Conservation (phyloP, 2,113 vertebrate species). For the Hipposideros armiger region DNA sequence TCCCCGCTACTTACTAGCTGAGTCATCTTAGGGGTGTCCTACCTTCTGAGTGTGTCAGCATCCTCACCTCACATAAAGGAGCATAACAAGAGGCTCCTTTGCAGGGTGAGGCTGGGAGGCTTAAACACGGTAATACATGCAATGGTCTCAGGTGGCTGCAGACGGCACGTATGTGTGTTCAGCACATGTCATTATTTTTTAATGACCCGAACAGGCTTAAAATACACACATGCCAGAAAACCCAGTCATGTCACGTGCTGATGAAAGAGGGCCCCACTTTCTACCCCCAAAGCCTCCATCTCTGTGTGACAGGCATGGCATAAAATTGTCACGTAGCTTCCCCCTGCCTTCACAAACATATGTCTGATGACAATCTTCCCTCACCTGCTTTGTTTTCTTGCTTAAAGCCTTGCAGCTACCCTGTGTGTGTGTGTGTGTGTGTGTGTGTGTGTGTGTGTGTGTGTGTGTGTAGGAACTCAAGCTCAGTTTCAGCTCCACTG, state of each 20-base stretch:
- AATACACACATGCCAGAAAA: neutral
- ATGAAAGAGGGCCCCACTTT: rapidly evolving
- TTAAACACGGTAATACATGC: rapidly evolving
- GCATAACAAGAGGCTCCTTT: neutral
- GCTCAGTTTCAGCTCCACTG: neutral
- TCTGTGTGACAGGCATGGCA: rapidly evolving
- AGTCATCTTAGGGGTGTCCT: neutral
- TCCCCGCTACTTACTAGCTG: neutral
- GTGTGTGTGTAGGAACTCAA: neutral
- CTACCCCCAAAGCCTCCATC: neutral
- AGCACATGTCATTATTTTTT: neutral
- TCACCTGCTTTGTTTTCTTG: neutral
- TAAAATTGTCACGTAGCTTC: no score
- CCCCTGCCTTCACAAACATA: neutral
- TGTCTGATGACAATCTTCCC: neutral
- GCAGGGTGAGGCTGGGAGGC: rapidly evolving
- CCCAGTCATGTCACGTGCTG: no score
- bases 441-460: neutral
- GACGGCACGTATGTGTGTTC: neutral
- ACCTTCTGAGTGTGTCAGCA: neutral
- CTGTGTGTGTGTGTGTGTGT: neutral
- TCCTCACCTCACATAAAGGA: neutral
- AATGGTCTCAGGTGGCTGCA: rapidly evolving
- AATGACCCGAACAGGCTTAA: neutral
- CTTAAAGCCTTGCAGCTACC: neutral